A percentile compares a stretch with the other conserved stretches of the same genome.
Evolutionary conservation across 1,140 invertebrate genomes (phyloP).

Genomic region (Phymorhynchus buccinoides): DNA sequence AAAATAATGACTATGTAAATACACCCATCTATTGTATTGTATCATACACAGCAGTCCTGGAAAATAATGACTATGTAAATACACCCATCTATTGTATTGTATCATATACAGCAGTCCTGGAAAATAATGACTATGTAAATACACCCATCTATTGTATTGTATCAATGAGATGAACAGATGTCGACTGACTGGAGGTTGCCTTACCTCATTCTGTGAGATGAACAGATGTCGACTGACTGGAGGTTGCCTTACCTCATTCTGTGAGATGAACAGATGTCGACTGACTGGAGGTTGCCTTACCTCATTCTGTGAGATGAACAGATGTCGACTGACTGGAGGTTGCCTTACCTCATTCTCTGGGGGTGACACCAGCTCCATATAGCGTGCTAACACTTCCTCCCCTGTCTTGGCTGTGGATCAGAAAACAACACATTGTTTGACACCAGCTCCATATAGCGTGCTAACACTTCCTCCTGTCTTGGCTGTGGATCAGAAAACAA

Average conservation of each 20-base stretch:
- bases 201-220: too few relatives aligned
- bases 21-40: slow-evolving; percentile 78
- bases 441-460: slow-evolving; percentile 52
- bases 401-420: slow-evolving; percentile 52
- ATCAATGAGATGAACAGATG: too few relatives aligned
- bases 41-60: slow-evolving; percentile 81
- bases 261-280: too few relatives aligned
- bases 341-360: slow-evolving; percentile 56
- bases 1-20: background rate
- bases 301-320: too few relatives aligned
- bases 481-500: slow-evolving; percentile 34
- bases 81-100: slow-evolving; percentile 76
- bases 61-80: too few relatives aligned
- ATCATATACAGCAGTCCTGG: slow-evolving; percentile 83
- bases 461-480: slow-evolving; percentile 60
- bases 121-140: slow-evolving; percentile 68
- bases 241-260: too few relatives aligned
- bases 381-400: slow-evolving; percentile 58
- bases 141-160: too few relatives aligned
- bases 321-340: too few relatives aligned
- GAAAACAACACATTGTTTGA: background rate
- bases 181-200: too few relatives aligned
- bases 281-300: too few relatives aligned
- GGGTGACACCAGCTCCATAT: slow-evolving; percentile 48
- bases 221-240: too few relatives aligned